Conservation (phyloP, 2,113 vertebrate species). For the Bubalus kerabau region DNA sequence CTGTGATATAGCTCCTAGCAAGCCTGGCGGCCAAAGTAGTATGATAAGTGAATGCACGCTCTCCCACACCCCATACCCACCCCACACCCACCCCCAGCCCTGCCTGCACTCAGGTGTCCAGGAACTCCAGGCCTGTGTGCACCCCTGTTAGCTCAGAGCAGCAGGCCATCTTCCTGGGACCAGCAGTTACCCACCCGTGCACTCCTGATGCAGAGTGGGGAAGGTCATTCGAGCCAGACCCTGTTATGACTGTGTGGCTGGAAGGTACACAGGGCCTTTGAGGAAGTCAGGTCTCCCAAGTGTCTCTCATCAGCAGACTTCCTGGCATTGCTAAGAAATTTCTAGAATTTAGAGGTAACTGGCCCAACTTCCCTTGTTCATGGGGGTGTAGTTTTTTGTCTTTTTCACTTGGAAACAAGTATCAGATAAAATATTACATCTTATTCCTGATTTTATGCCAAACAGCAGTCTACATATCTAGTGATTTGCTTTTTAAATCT, state of each 20-base stretch:
- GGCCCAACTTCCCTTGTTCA: neutral
- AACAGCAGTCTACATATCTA: neutral
- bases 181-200: neutral
- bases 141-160: neutral
- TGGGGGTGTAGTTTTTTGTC: neutral
- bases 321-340: neutral
- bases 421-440: neutral
- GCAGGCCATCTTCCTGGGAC: neutral
- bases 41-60: rapidly evolving
- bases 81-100: rapidly evolving
- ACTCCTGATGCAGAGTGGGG: too few relatives aligned
- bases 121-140: neutral
- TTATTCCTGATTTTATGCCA: neutral
- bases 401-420: neutral
- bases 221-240: neutral
- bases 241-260: neutral
- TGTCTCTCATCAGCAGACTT: neutral
- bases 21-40: neutral
- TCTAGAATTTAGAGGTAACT: neutral
- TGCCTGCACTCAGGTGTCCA: neutral
- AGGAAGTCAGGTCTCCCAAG: neutral
- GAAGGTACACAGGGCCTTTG: neutral
- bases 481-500: neutral
- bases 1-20: rapidly evolving
- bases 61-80: neutral